phyloP scores from a whole-genome alignment of 2,888 invertebrate species.

The Hydropsyche betteni region DNA sequence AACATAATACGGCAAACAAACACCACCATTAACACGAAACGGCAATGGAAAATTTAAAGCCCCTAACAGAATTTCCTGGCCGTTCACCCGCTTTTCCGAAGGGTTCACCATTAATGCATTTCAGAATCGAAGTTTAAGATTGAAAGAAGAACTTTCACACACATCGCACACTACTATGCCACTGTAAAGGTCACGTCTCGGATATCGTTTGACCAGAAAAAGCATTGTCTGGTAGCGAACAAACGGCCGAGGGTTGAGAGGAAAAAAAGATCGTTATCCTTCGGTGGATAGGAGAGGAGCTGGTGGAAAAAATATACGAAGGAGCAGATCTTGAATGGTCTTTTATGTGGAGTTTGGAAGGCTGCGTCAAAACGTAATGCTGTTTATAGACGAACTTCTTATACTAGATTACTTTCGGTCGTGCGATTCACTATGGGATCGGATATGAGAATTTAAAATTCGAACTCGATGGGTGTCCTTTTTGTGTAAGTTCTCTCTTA shows the following conservation, averaged over 20 bases:
- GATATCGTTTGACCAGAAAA: slow-evolving; percentile 22
- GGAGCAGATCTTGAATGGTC: slow-evolving; percentile 16
- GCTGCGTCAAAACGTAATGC: slow-evolving; percentile 29
- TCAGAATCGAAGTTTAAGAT: too few relatives aligned
- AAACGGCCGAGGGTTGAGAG: too few relatives aligned
- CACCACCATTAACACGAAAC: too few relatives aligned
- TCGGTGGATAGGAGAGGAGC: neutral
- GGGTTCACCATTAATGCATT: slow-evolving; percentile 4
- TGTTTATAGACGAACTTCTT: slow-evolving; percentile 35
- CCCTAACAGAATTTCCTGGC: too few relatives aligned
- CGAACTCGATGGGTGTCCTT: too few relatives aligned
- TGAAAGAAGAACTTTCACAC: neutral
- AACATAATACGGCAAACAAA: too few relatives aligned
- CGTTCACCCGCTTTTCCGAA: too few relatives aligned
- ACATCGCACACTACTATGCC: neutral
- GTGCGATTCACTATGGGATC: too few relatives aligned
- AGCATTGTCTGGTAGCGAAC: slow-evolving; percentile 13
- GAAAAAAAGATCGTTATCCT: slow-evolving; percentile 54
- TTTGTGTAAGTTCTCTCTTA: too few relatives aligned
- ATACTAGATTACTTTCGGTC: neutral
- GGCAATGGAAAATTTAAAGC: too few relatives aligned
- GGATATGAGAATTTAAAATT: too few relatives aligned
- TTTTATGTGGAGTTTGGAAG: slow-evolving; percentile 28
- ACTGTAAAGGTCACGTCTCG: slow-evolving; percentile 6
- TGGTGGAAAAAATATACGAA: slow-evolving; percentile 33